phyloP scores from a whole-genome alignment of 1,140 invertebrate species.

The Orius insidiosus region DNA sequence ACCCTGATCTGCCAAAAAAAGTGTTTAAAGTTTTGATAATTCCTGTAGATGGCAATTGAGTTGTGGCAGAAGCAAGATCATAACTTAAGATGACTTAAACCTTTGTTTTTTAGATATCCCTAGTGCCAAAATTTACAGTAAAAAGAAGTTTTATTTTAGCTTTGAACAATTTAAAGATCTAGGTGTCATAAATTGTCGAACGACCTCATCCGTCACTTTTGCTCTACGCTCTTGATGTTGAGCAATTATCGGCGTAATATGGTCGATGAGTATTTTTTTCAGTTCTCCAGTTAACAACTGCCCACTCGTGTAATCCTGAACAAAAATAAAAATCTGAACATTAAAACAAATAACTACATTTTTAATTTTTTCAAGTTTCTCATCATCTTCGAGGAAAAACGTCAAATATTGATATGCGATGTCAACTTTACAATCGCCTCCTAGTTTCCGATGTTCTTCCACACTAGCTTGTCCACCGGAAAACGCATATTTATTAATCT shows the following conservation, averaged over 20 bases:
- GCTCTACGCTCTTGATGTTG: conserved; percentile 68
- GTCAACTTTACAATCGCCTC: conserved; percentile 92
- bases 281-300: conserved; percentile 84
- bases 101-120: no score
- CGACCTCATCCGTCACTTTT: conserved; percentile 67
- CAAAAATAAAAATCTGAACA: conserved; percentile 9
- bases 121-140: no score
- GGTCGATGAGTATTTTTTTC: conserved; percentile 77
- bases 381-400: conserved; percentile 94
- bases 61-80: no score
- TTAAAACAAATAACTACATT: conserved; percentile 30
- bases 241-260: conserved; percentile 54
- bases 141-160: neutral
- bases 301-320: conserved; percentile 72
- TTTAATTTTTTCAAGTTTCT: conserved; percentile 63
- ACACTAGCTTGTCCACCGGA: conserved; percentile 86
- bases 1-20: no score
- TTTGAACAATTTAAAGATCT: conserved; percentile 44
- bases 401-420: conserved; percentile 88
- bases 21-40: no score
- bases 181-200: conserved; percentile 70
- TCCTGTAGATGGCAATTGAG: no score
- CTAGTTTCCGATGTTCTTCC: conserved; percentile 78
- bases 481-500: conserved; percentile 97
- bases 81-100: no score